Evolutionary conservation across 2,888 invertebrate genomes (phyloP).

Genomic region (Tetrapedia diversipes): DNA sequence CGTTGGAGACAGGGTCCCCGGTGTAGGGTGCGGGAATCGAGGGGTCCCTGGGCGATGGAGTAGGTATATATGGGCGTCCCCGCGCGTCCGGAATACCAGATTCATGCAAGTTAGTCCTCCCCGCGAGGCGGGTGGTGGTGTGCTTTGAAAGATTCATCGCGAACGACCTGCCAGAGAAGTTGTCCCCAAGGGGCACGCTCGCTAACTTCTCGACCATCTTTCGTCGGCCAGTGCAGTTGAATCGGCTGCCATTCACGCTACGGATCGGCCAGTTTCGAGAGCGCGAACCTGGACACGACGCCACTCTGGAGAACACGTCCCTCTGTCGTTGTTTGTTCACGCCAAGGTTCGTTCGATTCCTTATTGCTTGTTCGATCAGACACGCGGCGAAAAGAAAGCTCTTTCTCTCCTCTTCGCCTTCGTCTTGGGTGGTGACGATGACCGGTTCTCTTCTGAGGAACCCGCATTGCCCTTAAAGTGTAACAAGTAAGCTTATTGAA

Average conservation of each 20-base stretch:
- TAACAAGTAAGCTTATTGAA: too few species aligned
- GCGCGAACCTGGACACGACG: slow-evolving; percentile 9
- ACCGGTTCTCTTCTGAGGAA: too few species aligned
- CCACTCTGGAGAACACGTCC: slow-evolving; percentile 14
- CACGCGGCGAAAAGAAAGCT: too few species aligned
- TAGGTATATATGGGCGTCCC: slow-evolving; percentile 81
- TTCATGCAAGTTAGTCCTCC: slow-evolving; percentile 75
- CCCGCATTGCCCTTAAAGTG: too few species aligned
- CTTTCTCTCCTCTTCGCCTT: neutral
- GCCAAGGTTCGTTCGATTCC: slow-evolving; percentile 46
- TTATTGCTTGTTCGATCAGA: neutral
- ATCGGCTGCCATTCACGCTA: slow-evolving; percentile 44
- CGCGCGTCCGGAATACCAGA: slow-evolving; percentile 82
- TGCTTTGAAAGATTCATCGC: slow-evolving; percentile 64
- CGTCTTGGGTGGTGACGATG: too few species aligned
- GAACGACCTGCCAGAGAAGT: slow-evolving; percentile 19
- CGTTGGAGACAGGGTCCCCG: slow-evolving; percentile 58
- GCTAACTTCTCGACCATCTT: slow-evolving; percentile 41
- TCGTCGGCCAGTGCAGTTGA: slow-evolving; percentile 46
- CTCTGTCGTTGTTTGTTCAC: neutral
- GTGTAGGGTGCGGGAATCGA: slow-evolving; percentile 64
- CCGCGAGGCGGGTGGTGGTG: slow-evolving; percentile 73
- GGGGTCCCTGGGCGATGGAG: slow-evolving; percentile 66
- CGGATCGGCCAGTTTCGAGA: neutral
- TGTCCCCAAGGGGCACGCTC: slow-evolving; percentile 14